These are phyloP conservation scores for Apotomis turbidana DNA, from an alignment of 2,888 invertebrate genomes.

Conservation along the genomic window DNA sequence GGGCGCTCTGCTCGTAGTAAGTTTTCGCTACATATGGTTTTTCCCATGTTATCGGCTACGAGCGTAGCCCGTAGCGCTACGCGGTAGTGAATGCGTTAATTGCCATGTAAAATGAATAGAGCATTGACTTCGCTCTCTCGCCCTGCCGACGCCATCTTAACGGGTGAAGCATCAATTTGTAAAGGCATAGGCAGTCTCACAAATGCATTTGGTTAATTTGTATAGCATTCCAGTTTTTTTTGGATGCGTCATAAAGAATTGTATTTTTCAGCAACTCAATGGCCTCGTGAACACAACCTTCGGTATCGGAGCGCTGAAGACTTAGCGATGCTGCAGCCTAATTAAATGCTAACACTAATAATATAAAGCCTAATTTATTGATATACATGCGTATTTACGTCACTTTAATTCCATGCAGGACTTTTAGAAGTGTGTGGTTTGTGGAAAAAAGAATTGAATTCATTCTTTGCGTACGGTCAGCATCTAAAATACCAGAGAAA, in stretches of 20 bases:
- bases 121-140: too few relatives aligned
- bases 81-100: too few relatives aligned
- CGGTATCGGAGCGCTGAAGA: constrained; percentile 79
- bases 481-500: too few relatives aligned
- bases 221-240: not conserved
- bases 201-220: not conserved
- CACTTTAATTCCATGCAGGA: not conserved
- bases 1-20: too few relatives aligned
- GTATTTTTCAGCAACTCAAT: constrained; percentile 73
- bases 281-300: constrained; percentile 80
- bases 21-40: too few relatives aligned
- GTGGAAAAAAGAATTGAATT: not conserved
- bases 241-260: not conserved
- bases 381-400: not conserved
- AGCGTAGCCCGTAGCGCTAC: too few relatives aligned
- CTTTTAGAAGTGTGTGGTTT: not conserved
- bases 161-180: too few relatives aligned
- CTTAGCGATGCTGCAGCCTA: constrained; percentile 61
- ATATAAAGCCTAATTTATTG: constrained; percentile 7
- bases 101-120: too few relatives aligned
- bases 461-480: not conserved
- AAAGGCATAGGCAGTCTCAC: too few relatives aligned
- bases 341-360: constrained; percentile 36
- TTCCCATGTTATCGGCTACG: too few relatives aligned
- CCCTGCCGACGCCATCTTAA: too few relatives aligned